A percentile compares a stretch with the other conserved stretches of the same genome.
Evolutionary conservation across 2,113 vertebrate genomes (phyloP).

Genomic region (Colius striatus): DNA sequence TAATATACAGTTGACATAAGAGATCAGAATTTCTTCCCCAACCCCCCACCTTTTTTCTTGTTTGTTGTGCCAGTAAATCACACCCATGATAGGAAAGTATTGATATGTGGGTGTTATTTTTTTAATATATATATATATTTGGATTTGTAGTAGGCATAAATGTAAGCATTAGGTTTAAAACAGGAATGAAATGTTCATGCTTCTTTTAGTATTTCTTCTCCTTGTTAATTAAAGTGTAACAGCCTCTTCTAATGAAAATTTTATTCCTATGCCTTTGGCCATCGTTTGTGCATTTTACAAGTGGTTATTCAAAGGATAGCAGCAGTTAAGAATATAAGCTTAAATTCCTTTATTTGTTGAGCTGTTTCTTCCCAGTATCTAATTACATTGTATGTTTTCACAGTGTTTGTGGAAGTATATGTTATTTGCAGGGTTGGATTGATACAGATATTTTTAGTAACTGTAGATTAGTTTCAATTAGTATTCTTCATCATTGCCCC

Average conservation of each 20-base stretch:
- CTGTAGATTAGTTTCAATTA: constrained; percentile 16
- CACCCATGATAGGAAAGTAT: not conserved
- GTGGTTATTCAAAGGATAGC: not conserved
- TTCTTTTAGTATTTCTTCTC: not conserved
- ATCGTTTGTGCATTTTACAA: not conserved
- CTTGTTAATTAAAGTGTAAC: not conserved
- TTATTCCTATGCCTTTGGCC: not conserved
- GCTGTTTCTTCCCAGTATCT: not conserved
- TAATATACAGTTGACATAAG: not conserved
- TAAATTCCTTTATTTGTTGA: not conserved
- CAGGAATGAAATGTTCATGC: not conserved
- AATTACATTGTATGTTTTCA: not conserved
- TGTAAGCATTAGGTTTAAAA: not conserved
- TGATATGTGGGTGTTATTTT: not conserved
- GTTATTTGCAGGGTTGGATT: not conserved
- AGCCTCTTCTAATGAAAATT: not conserved
- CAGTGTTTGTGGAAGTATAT: not conserved
- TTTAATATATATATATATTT: not conserved
- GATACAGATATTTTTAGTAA: constrained; percentile 31
- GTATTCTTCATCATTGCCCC: not conserved
- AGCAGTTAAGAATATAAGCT: not conserved
- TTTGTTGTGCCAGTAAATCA: not conserved
- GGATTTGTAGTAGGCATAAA: not conserved
- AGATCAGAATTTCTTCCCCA: not conserved
- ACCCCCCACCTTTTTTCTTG: not conserved